Conservation (phyloP, 2,888 invertebrate species). For the Eurois occulta region DNA sequence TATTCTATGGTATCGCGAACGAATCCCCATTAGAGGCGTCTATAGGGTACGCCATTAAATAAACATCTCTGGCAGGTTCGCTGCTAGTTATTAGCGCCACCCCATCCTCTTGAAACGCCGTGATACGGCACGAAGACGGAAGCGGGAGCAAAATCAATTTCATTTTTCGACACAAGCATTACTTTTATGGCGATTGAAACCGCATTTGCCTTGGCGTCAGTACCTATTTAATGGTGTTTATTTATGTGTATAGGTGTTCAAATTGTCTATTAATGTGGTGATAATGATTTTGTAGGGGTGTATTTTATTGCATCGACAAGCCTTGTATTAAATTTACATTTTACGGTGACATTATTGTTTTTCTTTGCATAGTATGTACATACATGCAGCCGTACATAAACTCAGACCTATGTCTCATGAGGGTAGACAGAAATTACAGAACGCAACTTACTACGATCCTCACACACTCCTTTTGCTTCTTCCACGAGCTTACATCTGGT, state of each 20-base stretch:
- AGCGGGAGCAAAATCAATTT: conserved; percentile 88
- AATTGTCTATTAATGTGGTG: conserved; percentile 57
- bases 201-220: conserved; percentile 69
- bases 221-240: conserved; percentile 65
- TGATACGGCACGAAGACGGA: conserved; percentile 89
- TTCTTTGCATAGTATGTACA: background rate
- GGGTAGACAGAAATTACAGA: background rate
- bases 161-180: conserved; percentile 90
- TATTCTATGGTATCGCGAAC: conserved; percentile 59
- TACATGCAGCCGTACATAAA: background rate
- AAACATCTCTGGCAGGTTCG: conserved; percentile 88
- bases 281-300: conserved; percentile 53
- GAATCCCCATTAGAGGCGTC: conserved; percentile 86
- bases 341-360: conserved; percentile 6
- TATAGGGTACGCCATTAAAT: conserved; percentile 89
- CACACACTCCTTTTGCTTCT: background rate
- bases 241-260: conserved; percentile 63
- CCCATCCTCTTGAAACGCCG: conserved; percentile 86
- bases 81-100: conserved; percentile 89
- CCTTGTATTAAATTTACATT: conserved; percentile 1
- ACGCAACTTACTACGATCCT: background rate
- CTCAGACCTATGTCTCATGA: background rate
- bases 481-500: background rate
- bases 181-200: conserved; percentile 84
- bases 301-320: conserved; percentile 17